Evolutionary conservation across 64 coral and sea anemone genomes (phyloP).

Genomic region (Montipora sp.): DNA sequence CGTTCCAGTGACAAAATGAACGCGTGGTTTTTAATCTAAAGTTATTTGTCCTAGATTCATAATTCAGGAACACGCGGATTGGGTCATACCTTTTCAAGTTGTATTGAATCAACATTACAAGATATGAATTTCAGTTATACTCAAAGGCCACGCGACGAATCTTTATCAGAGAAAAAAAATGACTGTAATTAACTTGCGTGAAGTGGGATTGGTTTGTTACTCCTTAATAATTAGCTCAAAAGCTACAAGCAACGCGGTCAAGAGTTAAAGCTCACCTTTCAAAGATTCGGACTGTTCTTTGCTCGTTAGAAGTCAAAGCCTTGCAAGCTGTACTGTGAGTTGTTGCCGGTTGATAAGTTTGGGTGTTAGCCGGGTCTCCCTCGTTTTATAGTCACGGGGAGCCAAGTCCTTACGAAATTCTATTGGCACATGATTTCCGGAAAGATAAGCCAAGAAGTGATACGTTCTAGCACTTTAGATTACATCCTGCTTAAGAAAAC

Average conservation of each 20-base stretch:
- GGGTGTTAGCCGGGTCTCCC: background rate
- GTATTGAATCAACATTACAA: background rate
- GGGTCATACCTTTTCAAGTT: constrained; percentile 16
- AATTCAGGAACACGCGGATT: background rate
- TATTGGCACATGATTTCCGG: constrained; percentile 7
- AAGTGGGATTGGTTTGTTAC: no score
- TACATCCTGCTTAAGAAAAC: constrained; percentile 24
- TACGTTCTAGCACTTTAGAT: constrained; percentile 1
- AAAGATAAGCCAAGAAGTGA: constrained; percentile 32
- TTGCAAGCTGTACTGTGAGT: background rate
- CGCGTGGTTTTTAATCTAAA: background rate
- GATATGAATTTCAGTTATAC: background rate
- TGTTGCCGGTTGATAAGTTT: constrained; percentile 28
- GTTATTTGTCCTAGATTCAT: background rate
- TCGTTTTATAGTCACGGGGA: constrained; percentile 14
- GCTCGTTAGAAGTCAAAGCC: background rate
- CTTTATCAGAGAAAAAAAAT: background rate
- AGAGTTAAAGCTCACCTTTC: background rate
- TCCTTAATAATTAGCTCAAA: no score
- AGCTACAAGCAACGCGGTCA: background rate
- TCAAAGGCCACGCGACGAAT: background rate
- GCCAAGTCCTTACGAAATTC: background rate
- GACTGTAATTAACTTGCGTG: no score
- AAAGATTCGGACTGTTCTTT: background rate
- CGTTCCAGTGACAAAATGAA: background rate